phyloP scores from a whole-genome alignment of 2,888 invertebrate species.

The Sarcophaga variegata region DNA sequence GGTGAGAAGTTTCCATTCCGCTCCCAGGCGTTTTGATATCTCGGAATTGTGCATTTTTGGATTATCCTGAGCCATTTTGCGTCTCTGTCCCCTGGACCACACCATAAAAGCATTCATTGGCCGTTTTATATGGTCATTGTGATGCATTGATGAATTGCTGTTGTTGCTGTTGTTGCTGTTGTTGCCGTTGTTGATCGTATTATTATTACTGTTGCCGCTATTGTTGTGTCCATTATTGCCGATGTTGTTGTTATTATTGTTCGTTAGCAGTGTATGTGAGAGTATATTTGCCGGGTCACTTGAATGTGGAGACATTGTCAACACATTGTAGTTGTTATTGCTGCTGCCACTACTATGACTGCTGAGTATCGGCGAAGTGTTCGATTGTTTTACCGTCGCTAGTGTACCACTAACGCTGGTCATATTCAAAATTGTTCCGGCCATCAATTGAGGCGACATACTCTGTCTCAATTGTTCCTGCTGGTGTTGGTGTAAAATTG shows the following conservation, averaged over 20 bases:
- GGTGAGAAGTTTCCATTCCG: conserved; percentile 95
- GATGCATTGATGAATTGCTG: conserved; percentile 70
- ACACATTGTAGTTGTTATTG: conserved; percentile 59
- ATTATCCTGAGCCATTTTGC: conserved; percentile 96
- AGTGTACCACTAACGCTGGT: conserved; percentile 43
- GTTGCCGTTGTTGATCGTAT: conserved; percentile 25
- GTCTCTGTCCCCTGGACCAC: conserved; percentile 95
- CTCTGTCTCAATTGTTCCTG: conserved; percentile 65
- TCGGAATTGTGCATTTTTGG: conserved; percentile 96
- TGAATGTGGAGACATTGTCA: conserved; percentile 62
- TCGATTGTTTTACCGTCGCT: conserved; percentile 69
- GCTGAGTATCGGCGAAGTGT: conserved; percentile 73
- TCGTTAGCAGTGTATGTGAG: conserved; percentile 59
- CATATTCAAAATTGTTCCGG: conserved; percentile 68
- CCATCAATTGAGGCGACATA: conserved; percentile 69
- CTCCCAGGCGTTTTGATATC: conserved; percentile 94
- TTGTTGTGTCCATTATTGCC: conserved; percentile 53
- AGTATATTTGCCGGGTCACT: conserved; percentile 57
- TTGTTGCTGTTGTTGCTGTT: conserved; percentile 30
- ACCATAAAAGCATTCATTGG: conserved; percentile 99
- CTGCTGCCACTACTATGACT: conserved; percentile 62
- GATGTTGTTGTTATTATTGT: conserved; percentile 46
- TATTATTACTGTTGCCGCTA: conserved; percentile 24
- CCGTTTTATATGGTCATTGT: conserved; percentile 91
- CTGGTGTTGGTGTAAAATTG: conserved; percentile 68